Percentiles rank a stretch among this genome's conserved stretches.
Evolutionary conservation across 37 sponge, comb jelly and placozoan species (phyloP).

Genomic region (Haliclona indistincta): DNA sequence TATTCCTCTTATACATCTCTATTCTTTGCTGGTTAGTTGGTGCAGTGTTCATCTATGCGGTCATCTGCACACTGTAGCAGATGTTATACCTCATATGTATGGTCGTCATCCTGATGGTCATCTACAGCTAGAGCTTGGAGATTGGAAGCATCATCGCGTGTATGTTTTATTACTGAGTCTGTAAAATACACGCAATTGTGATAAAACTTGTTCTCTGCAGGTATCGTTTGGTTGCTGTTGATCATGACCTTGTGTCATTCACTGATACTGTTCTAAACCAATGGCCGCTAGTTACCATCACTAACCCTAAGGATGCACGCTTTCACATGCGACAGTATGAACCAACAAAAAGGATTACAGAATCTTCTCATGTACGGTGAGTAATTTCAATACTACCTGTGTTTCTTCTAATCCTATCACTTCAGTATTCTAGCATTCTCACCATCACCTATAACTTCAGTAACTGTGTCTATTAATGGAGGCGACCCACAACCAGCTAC

Average conservation of each 20-base stretch:
- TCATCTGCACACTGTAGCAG: slow-evolving; percentile 78
- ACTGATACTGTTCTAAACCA: slow-evolving; percentile 44
- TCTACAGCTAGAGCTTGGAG: slow-evolving; percentile 84
- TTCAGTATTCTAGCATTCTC: slow-evolving; percentile 78
- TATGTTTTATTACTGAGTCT: neutral
- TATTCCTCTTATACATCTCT: neutral
- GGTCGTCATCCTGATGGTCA: slow-evolving; percentile 70
- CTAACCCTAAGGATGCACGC: slow-evolving; percentile 82
- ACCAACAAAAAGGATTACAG: slow-evolving; percentile 60
- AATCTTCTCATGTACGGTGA: slow-evolving; percentile 86
- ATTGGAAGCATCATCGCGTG: slow-evolving; percentile 70
- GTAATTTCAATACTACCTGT: neutral
- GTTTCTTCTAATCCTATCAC: neutral
- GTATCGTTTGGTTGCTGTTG: slow-evolving; percentile 83
- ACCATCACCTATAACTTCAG: slow-evolving; percentile 40
- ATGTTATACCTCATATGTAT: slow-evolving; percentile 50
- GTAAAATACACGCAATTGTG: neutral
- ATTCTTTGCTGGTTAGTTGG: slow-evolving; percentile 4
- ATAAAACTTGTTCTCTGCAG: slow-evolving; percentile 7
- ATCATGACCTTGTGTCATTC: slow-evolving; percentile 91
- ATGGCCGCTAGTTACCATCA: slow-evolving; percentile 84
- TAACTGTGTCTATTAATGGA: slow-evolving; percentile 69
- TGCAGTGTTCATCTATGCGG: slow-evolving; percentile 85
- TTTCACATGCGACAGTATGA: slow-evolving; percentile 63
- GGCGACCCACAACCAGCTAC: slow-evolving; percentile 6